These are phyloP conservation scores for Hyalella azteca DNA, from an alignment of 2,888 invertebrate species.

Conservation along the genomic window DNA sequence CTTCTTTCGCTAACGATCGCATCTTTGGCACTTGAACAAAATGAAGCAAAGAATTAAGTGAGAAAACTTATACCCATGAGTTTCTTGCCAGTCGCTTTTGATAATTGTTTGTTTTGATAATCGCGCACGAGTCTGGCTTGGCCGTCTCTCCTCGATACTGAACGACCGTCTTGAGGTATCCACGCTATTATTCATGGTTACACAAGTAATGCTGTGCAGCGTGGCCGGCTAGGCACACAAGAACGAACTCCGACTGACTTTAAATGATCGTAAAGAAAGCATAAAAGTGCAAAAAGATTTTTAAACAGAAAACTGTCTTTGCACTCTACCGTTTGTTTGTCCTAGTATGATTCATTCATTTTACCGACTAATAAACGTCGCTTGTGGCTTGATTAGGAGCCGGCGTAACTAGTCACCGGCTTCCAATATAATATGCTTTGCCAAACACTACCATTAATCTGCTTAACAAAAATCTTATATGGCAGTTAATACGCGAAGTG, in stretches of 20 bases:
- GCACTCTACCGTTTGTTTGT: constrained; percentile 16
- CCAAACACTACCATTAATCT: not conserved
- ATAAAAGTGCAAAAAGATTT: constrained; percentile 17
- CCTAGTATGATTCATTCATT: not conserved
- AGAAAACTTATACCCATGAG: no score
- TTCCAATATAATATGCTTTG: not conserved
- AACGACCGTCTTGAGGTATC: not conserved
- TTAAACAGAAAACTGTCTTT: not conserved
- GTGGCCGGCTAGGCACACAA: not conserved
- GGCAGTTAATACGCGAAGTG: no score
- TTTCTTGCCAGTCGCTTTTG: no score
- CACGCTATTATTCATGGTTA: not conserved
- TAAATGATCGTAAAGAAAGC: not conserved
- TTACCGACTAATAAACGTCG: constrained; percentile 14
- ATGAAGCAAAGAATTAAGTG: no score
- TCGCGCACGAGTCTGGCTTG: no score
- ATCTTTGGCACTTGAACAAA: no score
- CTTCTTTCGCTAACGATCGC: no score
- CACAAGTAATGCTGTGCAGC: not conserved
- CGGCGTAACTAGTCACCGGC: not conserved
- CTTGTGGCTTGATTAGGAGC: not conserved
- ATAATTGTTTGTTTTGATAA: no score
- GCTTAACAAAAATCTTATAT: no score
- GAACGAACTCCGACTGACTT: not conserved
- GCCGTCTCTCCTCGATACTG: no score